Evolutionary conservation across 2,888 invertebrate genomes (phyloP), one percentile per base, ranked within the genome.

Genomic region (Caenorhabditis uteleia): DNA sequence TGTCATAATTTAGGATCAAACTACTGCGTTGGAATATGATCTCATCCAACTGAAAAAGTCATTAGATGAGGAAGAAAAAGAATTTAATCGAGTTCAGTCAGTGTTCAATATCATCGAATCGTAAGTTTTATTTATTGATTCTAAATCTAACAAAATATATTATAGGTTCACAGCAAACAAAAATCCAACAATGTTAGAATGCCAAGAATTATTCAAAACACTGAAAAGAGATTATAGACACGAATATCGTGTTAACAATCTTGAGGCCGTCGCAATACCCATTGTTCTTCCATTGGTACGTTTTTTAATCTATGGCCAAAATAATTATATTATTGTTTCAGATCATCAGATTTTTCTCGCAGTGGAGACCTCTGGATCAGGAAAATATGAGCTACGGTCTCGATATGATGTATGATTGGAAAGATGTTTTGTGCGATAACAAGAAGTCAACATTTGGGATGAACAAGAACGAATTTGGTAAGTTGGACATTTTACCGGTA

Each of bases 341-440:
- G 85, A 85, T 97, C 29, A 91, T 91, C 74, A 88, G 89, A 1
- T 87, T 89, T 27, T 84, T 94, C 10, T 87, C 88, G 0, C 86
- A 86, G 26, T 97, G 97, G 95, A 88, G 90, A 51, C 92, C 94
- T 86, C 43, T 97, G 93, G 88, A 90, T 54, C 92, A 93, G 0
- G 86, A 87, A 31, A 79, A 86, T 18, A 83, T 84, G 6, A 69
- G 61, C 3, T 84, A 80, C 69, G 86, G 85, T 20, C 53, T 84
- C 23, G 83, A 83, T 12, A 81, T 84, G 12, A 82, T 87, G 62
- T 70, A 78, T 31, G 72, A 72, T 31, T 76, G 75, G 75, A 51
- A 62, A 44, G 68, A 70, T 23, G 67, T 76, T 34, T 59, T 72
- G 45, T 43, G 38, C 18, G 48, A 49, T 23, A 23, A 43, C 14